A percentile compares a stretch with the other conserved stretches of the same genome.
Conservation (phyloP, 2,113 vertebrate species). For the Pluvialis apricaria region DNA sequence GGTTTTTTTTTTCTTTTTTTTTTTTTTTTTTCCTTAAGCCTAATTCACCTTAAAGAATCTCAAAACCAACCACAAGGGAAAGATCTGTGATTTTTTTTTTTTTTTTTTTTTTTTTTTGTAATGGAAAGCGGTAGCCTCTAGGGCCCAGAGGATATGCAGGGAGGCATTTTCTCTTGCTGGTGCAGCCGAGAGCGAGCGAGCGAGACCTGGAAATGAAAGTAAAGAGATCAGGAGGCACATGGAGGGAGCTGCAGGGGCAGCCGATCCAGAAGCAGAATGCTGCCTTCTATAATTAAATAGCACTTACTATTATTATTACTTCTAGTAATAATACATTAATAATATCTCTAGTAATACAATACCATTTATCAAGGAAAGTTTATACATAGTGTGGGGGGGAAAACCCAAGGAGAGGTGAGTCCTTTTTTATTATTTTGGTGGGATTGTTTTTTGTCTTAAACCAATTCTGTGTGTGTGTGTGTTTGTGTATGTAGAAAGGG, state of each 20-base stretch:
- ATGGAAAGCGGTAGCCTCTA: slow-evolving; percentile 65
- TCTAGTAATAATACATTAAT: slow-evolving; percentile 81
- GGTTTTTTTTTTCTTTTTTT: too few species aligned
- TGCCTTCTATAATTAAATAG: slow-evolving; percentile 80
- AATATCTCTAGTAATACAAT: slow-evolving; percentile 81
- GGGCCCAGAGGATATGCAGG: slow-evolving; percentile 72
- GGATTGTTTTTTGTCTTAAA: slow-evolving; percentile 32
- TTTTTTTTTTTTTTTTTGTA: neutral
- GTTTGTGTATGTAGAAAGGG: slow-evolving; percentile 4
- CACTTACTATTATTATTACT: slow-evolving; percentile 81
- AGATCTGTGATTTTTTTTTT: neutral
- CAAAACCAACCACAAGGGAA: slow-evolving; percentile 1
- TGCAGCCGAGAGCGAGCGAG: slow-evolving; percentile 57
- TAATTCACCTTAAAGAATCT: slow-evolving; percentile 34
- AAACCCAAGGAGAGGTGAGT: slow-evolving; percentile 65
- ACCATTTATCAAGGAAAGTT: slow-evolving; percentile 76
- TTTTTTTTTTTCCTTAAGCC: neutral
- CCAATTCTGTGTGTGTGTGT: neutral
- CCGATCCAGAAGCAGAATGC: slow-evolving; percentile 75
- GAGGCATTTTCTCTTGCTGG: slow-evolving; percentile 69
- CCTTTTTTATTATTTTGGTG: slow-evolving; percentile 48
- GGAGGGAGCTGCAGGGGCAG: slow-evolving; percentile 76
- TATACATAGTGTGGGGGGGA: slow-evolving; percentile 55
- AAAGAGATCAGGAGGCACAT: slow-evolving; percentile 73
- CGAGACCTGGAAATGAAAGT: slow-evolving; percentile 78